phyloP scores from a whole-genome alignment of 2,797 vertebrate genomes.

The Leptatherina wallacei region DNA sequence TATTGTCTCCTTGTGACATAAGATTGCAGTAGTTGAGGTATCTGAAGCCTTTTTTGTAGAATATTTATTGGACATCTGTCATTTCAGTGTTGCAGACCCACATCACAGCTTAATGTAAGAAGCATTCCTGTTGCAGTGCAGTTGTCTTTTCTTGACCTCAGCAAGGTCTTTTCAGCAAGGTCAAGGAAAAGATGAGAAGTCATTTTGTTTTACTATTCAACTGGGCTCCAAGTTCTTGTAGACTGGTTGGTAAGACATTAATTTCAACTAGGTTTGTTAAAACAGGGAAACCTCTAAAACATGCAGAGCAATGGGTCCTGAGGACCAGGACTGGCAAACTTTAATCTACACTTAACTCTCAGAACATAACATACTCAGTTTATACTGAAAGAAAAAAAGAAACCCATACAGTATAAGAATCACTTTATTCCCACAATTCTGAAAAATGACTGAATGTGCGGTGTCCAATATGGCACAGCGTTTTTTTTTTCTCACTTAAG shows the following conservation, averaged over 20 bases:
- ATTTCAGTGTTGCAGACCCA: background rate
- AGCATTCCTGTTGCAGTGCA: background rate
- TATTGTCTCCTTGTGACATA: too few species aligned
- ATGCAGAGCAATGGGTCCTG: background rate
- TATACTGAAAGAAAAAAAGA: background rate
- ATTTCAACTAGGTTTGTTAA: background rate
- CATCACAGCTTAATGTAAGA: background rate
- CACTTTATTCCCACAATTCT: slow-evolving; percentile 10
- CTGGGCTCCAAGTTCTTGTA: background rate
- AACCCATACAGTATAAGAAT: background rate
- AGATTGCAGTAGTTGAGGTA: background rate
- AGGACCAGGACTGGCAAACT: background rate
- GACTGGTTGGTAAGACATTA: background rate
- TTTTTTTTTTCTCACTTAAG: slow-evolving; percentile 39
- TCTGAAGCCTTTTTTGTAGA: background rate
- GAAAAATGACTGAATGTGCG: slow-evolving; percentile 26
- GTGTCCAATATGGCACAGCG: slow-evolving; percentile 43
- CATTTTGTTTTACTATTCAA: background rate
- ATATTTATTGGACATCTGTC: background rate
- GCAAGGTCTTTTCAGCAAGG: background rate
- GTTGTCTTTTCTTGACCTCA: background rate
- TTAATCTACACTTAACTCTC: slow-evolving; percentile 31
- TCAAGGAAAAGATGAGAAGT: background rate
- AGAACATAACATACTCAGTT: slow-evolving; percentile 2
- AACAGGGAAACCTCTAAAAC: background rate